Percentiles rank a stretch among this genome's conserved stretches.
Evolutionary conservation across 2,113 vertebrate genomes (phyloP).

Genomic region (Ammodytes marinus): DNA sequence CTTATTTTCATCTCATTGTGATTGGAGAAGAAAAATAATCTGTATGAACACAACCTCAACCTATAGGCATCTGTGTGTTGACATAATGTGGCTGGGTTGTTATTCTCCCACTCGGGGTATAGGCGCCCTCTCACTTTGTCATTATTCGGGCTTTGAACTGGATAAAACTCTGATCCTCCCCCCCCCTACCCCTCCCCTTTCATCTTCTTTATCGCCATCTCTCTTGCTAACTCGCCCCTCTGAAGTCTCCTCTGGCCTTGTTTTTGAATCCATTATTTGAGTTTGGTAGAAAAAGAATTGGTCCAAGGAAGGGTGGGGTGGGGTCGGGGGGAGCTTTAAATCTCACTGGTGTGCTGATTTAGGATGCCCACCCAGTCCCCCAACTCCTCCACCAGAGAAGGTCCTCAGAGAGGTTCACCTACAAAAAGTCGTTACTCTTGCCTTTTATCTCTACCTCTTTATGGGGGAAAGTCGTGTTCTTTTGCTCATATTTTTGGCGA

Average conservation of each 20-base stretch:
- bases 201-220: conserved; percentile 72
- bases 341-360: conserved; percentile 67
- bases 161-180: conserved; percentile 31
- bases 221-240: conserved; percentile 51
- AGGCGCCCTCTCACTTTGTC: conserved; percentile 7
- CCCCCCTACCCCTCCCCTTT: conserved; percentile 58
- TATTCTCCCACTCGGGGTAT: conserved; percentile 1
- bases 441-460: conserved; percentile 67
- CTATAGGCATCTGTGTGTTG: not conserved
- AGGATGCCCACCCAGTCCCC: conserved; percentile 69
- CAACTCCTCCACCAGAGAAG: conserved; percentile 17
- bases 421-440: conserved; percentile 3
- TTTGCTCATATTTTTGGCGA: conserved; percentile 50
- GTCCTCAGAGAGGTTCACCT: conserved; percentile 37
- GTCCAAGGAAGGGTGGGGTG: conserved; percentile 10
- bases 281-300: conserved; percentile 78
- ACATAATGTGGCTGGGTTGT: conserved; percentile 14
- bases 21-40: not conserved
- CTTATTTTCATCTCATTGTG: not conserved
- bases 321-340: conserved; percentile 52
- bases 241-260: conserved; percentile 60
- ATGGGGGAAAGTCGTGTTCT: conserved; percentile 36
- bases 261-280: conserved; percentile 75
- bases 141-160: conserved; percentile 46
- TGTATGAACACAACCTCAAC: not conserved